phyloP scores from a whole-genome alignment of 2,888 invertebrate genomes.

The Tanypteryx hageni region DNA sequence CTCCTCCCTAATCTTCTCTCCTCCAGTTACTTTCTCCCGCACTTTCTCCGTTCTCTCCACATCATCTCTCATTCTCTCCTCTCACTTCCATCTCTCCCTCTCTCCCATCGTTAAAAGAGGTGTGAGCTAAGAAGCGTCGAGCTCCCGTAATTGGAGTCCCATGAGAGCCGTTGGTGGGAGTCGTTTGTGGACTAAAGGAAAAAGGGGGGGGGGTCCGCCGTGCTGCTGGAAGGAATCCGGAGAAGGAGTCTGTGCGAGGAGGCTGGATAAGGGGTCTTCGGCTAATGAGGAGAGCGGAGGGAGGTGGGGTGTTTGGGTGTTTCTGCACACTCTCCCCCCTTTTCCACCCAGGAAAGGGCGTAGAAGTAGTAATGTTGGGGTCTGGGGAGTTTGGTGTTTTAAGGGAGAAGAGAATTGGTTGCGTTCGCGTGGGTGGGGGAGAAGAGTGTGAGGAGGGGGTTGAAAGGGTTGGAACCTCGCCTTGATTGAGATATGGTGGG shows the following conservation, averaged over 20 bases:
- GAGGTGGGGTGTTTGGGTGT: conserved; percentile 7
- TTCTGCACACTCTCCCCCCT: neutral
- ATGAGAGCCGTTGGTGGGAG: conserved; percentile 9
- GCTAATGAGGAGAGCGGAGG: neutral
- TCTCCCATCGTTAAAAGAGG: neutral
- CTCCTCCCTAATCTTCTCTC: too few species aligned
- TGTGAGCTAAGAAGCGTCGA: neutral
- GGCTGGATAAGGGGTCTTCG: neutral
- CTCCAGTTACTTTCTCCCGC: too few species aligned
- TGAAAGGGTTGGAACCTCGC: neutral
- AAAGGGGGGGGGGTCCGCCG: too few species aligned
- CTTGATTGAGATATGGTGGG: conserved; percentile 1
- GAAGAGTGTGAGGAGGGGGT: neutral
- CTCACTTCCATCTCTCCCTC: neutral
- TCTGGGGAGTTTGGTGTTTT: neutral
- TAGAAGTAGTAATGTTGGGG: neutral
- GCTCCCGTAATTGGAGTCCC: conserved; percentile 13
- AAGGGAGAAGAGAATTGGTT: neutral
- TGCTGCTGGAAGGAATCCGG: too few species aligned
- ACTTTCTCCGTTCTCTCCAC: too few species aligned
- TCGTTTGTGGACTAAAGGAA: neutral
- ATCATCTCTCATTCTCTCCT: too few species aligned
- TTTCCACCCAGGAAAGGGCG: neutral
- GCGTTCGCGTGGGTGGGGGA: neutral
- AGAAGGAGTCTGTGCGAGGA: neutral